Percentiles rank a stretch among this genome's conserved stretches.
These are phyloP conservation scores for Myiozetetes cayanensis DNA, from an alignment of 2,113 vertebrate genomes.

Conservation along the genomic window DNA sequence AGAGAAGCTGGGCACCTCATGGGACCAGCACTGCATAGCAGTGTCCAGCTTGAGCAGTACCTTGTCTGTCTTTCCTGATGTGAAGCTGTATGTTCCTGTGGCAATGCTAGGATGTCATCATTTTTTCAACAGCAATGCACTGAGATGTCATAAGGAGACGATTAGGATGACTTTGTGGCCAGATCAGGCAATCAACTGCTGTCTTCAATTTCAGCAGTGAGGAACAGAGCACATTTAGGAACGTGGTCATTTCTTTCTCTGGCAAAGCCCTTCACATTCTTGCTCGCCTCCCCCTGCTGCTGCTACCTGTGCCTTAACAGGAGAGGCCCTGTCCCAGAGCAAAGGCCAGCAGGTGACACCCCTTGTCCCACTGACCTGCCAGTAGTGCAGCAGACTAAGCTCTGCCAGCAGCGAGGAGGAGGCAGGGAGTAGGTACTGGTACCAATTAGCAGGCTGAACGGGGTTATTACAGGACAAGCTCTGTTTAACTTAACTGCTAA, in stretches of 20 bases:
- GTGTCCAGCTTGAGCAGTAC: background rate
- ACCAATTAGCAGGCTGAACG: conserved; percentile 59
- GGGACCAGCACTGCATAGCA: background rate
- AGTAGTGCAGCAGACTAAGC: background rate
- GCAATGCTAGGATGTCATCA: conserved; percentile 6
- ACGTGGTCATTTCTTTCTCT: background rate
- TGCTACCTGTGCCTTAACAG: background rate
- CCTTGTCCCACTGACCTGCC: background rate
- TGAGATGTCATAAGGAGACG: conserved; percentile 30
- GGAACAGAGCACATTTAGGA: background rate
- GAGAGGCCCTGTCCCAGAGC: background rate
- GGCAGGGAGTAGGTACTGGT: conserved; percentile 59
- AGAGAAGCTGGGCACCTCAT: background rate
- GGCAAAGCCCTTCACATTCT: background rate
- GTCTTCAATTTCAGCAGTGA: background rate
- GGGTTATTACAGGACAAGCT: conserved; percentile 74
- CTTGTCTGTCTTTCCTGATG: background rate
- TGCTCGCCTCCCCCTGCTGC: rapidly evolving
- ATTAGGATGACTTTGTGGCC: conserved; percentile 31
- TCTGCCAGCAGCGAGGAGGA: background rate
- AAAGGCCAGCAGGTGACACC: background rate
- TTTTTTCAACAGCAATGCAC: background rate
- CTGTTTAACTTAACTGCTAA: conserved; percentile 73
- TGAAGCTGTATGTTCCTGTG: conserved; percentile 11
- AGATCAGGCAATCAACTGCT: conserved; percentile 15